A percentile compares a stretch with the other conserved stretches of the same genome.
Evolutionary conservation across 2,797 vertebrate species (phyloP).

Genomic region (Echiichthys vipera): DNA sequence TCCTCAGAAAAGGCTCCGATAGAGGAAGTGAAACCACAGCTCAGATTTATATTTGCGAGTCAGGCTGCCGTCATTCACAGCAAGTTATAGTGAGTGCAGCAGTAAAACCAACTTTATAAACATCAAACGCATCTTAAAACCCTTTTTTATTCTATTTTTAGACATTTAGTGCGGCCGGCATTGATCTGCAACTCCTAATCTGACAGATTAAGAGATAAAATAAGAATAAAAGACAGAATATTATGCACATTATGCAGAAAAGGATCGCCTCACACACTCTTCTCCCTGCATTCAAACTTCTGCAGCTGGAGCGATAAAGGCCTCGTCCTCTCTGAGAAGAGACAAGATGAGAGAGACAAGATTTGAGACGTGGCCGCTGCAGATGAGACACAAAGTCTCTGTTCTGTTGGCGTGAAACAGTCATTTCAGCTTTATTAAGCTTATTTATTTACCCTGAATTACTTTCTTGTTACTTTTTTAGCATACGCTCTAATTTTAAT

Average conservation of each 20-base stretch:
- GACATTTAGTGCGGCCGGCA: neutral
- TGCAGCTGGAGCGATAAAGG: too few species aligned
- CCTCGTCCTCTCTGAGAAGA: neutral
- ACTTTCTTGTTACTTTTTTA: neutral
- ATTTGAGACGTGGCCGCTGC: neutral
- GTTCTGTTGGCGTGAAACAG: neutral
- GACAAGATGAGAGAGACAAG: neutral
- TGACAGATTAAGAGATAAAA: neutral
- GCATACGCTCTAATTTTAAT: neutral
- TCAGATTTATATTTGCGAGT: slow-evolving; percentile 25
- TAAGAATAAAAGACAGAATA: too few species aligned
- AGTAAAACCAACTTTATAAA: too few species aligned
- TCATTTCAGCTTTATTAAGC: neutral
- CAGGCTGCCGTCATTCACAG: neutral
- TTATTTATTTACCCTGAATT: neutral
- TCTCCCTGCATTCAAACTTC: too few species aligned
- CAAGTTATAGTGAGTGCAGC: neutral
- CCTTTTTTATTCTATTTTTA: neutral
- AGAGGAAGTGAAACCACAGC: slow-evolving; percentile 56
- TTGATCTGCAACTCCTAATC: neutral
- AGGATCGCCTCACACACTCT: neutral
- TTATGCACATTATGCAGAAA: neutral
- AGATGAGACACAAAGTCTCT: neutral
- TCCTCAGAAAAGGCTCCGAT: slow-evolving; percentile 44
- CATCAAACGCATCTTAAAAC: neutral